phyloP scores from a whole-genome alignment of 2,797 vertebrate species.

The Syngnathus rostellatus region DNA sequence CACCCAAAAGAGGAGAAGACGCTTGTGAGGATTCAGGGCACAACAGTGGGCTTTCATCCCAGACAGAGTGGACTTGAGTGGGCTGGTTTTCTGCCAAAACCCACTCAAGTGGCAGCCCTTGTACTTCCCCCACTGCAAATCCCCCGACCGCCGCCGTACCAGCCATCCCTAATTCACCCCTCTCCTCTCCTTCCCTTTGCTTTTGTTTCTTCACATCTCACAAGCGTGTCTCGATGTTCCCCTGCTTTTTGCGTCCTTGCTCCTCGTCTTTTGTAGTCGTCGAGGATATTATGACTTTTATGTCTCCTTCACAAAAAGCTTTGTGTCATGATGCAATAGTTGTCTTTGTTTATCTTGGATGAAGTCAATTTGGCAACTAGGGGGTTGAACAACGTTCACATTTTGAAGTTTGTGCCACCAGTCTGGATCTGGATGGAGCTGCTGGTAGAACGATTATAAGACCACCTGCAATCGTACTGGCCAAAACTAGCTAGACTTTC shows the following conservation, averaged over 20 bases:
- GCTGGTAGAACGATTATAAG: too few species aligned
- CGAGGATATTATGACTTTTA: background rate
- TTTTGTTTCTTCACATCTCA: background rate
- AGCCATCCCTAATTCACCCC: constrained; percentile 19
- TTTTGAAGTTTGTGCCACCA: background rate
- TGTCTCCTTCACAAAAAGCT: background rate
- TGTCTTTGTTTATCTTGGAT: background rate
- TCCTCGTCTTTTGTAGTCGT: background rate
- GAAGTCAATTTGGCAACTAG: background rate
- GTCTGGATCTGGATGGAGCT: too few species aligned
- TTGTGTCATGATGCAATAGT: background rate
- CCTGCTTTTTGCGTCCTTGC: background rate
- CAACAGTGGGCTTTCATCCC: constrained; percentile 54
- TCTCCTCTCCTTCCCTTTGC: constrained; percentile 18
- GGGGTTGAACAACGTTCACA: background rate
- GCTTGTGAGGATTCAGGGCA: constrained; percentile 33
- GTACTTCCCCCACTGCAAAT: constrained; percentile 20
- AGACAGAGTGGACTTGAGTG: constrained; percentile 62
- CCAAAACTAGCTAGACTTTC: too few species aligned
- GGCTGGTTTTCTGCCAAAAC: constrained; percentile 53
- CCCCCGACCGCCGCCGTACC: constrained; percentile 10
- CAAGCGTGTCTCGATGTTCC: background rate
- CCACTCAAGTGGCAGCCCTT: constrained; percentile 55
- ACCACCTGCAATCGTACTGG: too few species aligned
- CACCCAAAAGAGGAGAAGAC: constrained; percentile 6